A percentile compares a stretch with the other conserved stretches of the same genome.
Conservation (phyloP, 1,140 invertebrate species). For the Pteromalus puparum region DNA sequence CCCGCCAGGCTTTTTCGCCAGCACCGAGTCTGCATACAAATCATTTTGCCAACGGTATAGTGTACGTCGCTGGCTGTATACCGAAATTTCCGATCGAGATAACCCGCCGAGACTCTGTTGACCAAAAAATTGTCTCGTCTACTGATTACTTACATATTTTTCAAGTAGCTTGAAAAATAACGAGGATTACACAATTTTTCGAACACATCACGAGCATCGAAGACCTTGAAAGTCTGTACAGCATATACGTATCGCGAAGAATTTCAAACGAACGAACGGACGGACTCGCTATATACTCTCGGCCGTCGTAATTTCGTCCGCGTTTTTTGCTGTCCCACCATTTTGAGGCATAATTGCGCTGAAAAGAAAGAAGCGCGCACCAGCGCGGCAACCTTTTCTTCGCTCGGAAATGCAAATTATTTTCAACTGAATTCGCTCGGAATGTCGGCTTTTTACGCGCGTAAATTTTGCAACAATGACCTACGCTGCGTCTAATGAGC, state of each 20-base stretch:
- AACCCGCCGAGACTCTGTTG: too few relatives aligned
- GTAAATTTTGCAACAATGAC: neutral
- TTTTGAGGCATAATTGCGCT: neutral
- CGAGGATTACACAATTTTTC: too few relatives aligned
- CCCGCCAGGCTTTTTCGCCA: neutral
- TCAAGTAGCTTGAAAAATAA: too few relatives aligned
- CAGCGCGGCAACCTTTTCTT: neutral
- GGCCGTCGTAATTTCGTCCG: too few relatives aligned
- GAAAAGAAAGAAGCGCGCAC: neutral
- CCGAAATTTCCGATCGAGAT: too few relatives aligned
- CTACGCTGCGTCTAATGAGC: neutral
- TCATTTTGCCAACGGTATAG: neutral
- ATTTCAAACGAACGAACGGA: too few relatives aligned
- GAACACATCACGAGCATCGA: too few relatives aligned
- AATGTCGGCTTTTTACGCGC: neutral
- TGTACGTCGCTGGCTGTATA: neutral
- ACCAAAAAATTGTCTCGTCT: too few relatives aligned
- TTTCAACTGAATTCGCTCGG: neutral
- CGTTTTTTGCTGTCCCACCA: neutral
- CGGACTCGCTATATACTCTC: too few relatives aligned
- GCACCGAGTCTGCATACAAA: slow-evolving; percentile 6
- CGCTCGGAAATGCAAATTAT: slow-evolving; percentile 1
- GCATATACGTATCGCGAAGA: too few relatives aligned
- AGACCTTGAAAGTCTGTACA: too few relatives aligned
- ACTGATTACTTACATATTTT: too few relatives aligned